Conservation (phyloP, 2,113 vertebrate genomes). For the Scomber japonicus region DNA sequence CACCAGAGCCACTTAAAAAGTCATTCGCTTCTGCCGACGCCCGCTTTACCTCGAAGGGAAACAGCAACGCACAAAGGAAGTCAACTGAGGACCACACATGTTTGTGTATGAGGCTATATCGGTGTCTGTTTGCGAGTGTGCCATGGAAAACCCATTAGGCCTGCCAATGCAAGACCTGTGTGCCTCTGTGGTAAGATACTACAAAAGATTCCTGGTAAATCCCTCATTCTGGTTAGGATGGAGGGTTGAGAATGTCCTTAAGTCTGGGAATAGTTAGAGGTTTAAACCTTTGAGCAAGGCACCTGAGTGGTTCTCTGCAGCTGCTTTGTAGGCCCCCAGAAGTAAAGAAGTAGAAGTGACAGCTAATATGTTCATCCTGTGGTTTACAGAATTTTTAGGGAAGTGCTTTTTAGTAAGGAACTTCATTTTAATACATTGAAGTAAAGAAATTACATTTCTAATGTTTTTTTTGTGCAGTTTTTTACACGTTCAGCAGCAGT, state of each 20-base stretch:
- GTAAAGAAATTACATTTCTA: too few relatives aligned
- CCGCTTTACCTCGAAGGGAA: slow-evolving; percentile 42
- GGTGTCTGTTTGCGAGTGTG: slow-evolving; percentile 45
- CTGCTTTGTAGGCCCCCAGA: not conserved
- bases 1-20: slow-evolving; percentile 70
- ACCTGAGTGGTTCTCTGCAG: not conserved
- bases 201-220: slow-evolving; percentile 28
- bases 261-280: not conserved
- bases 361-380: not conserved
- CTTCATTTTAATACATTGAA: not conserved
- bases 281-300: not conserved
- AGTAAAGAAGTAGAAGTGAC: not conserved
- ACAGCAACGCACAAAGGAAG: slow-evolving; percentile 51
- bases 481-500: too few relatives aligned
- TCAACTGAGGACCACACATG: slow-evolving; percentile 57
- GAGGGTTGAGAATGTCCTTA: slow-evolving; percentile 1
- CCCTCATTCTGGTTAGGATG: not conserved
- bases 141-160: slow-evolving; percentile 37
- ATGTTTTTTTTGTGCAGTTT: too few relatives aligned
- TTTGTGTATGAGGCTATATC: slow-evolving; percentile 46
- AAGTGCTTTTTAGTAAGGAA: not conserved
- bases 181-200: slow-evolving; percentile 32
- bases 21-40: slow-evolving; percentile 43
- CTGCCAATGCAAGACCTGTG: slow-evolving; percentile 42
- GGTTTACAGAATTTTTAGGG: not conserved